Base-by-base conservation (phyloP, 2,113 vertebrate species). In the Leptodactylus fuscus region DNA sequence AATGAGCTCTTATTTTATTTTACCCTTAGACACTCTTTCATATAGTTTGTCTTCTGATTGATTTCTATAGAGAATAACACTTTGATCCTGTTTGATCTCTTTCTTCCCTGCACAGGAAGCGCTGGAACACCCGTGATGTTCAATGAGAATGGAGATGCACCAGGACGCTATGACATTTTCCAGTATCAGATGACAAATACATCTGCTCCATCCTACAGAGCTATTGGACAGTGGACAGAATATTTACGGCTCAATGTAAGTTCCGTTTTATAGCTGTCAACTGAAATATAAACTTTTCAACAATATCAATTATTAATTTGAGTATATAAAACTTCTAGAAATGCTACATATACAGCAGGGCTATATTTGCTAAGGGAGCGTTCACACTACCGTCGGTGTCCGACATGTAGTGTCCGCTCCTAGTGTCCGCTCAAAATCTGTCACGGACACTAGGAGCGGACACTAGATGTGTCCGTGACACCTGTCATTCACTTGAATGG, bases 81-180 rank as follows among this genome's bases (percentile, higher is more conserved):
- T 5, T 27, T 67, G 29, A 67, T 67, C 15, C 34, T 36, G 29
- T 67, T 1, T 67, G 1, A 12, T 32, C 32, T 48, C 20, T 48
- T 60, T 15, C 16, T 15, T 46, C 3, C 9, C 69, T 55, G 22
- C 22, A 32, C 12, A 98, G 97, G 96, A 82, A 98, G 96, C 0
- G 97, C 97, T 0, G 97, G 97, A 1, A 98, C 97, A 0, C 94
- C 94, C 0, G 97, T 98, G 81, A 90, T 96, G 88, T 98, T 98
- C 90, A 98, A 97, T 0, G 96, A 97, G 91, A 96, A 98, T 0
- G 96, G 97, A 1, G 97, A 98, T 0, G 97, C 96, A 0, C 97
- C 97, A 0, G 97, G 97, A 2, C 95, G 97, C 6, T 98, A 97
- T 0, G 96, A 98, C 90, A 98, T 98, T 90, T 98, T 98, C 90